Evolutionary conservation across 2,113 vertebrate genomes (phyloP).

Genomic region (Pongo abelii): DNA sequence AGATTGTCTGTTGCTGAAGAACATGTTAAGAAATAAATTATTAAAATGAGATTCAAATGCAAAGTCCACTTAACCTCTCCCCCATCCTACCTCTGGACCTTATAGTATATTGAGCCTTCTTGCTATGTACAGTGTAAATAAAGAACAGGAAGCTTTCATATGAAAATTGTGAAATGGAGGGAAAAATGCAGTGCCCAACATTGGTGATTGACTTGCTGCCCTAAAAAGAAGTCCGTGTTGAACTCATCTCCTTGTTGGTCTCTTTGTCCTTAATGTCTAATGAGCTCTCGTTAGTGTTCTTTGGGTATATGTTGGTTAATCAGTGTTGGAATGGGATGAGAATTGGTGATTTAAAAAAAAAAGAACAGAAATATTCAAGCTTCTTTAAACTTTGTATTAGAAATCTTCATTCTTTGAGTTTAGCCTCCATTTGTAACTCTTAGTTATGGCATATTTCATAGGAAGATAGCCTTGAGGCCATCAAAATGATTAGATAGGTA

Average conservation of each 20-base stretch:
- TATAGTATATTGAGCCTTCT: not conserved
- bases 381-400: slow-evolving; percentile 30
- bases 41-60: not conserved
- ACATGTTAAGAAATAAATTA: not conserved
- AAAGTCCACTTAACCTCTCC: not conserved
- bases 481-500: slow-evolving; percentile 29
- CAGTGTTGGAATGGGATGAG: not conserved
- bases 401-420: slow-evolving; percentile 43
- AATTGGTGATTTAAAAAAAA: not conserved
- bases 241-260: not conserved
- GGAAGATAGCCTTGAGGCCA: not conserved
- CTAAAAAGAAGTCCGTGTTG: not conserved
- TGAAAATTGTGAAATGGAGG: not conserved
- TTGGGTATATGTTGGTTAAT: not conserved
- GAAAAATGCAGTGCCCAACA: not conserved
- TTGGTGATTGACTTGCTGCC: not conserved
- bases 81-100: not conserved
- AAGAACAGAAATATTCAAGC: not conserved
- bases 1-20: not conserved
- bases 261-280: not conserved
- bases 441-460: not conserved
- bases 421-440: not conserved
- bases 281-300: not conserved
- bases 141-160: slow-evolving; percentile 1
- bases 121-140: not conserved